Evolutionary conservation across 2,113 vertebrate genomes (phyloP), one percentile per base, ranked within the genome.

Genomic region (Embiotoca jacksoni): DNA sequence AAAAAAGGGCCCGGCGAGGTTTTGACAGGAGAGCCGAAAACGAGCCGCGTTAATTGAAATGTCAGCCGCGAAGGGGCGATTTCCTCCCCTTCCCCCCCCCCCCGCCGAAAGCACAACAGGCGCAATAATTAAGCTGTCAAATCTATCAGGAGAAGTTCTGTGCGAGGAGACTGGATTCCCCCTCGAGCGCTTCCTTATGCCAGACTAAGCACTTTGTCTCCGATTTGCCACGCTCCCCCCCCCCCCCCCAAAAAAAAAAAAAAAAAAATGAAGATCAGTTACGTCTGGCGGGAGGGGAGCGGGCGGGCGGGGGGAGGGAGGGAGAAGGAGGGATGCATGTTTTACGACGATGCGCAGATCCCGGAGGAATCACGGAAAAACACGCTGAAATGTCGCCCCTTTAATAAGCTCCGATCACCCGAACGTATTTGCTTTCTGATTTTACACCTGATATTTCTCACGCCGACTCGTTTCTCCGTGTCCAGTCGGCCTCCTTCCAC

Each of bases 91-190:
- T n/a, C n/a, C n/a, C n/a, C 23, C 23, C 23, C 23, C 23, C 23
- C 74, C 77, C 2, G 60, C 77, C 47, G 7, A 84, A 89, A 83
- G 75, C 78, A 79, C 91, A 90, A 89, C 89, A 81, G 83, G 77
- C 84, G 52, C 78, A 78, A 86, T 93, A 92, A 92, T 92, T 92
- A 87, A 89, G 78, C 80, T 90, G 92, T 91, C 89, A 90, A 78
- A 92, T 79, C 68, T 64, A 78, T 92, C 88, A 86, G 72, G 85
- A 80, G 80, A 84, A 80, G 78, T 82, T 84, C 74, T 81, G 62
- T 62, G 71, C 52, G 52, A 46, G 35, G 63, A 70, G 68, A 16
- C 37, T 10, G 56, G 49, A 84, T 80, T 49, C 71, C 74, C 74
- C 91, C 87, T 41, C 7, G 2, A 86, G 89, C 41, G 62, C 85